Base-by-base conservation (phyloP, 2,113 vertebrate genomes). In the Shinisaurus crocodilurus region DNA sequence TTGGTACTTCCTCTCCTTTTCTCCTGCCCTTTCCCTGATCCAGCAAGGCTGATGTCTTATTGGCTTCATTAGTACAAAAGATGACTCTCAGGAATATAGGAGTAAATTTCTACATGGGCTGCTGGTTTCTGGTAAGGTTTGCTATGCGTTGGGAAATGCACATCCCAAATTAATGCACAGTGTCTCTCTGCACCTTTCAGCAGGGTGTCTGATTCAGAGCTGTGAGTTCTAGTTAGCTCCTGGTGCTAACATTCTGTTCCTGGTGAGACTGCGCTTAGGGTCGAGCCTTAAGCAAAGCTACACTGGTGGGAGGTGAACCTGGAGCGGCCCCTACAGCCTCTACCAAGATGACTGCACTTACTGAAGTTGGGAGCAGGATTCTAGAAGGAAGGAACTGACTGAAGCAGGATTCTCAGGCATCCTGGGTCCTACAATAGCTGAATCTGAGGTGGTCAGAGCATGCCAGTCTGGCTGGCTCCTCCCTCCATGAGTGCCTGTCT, bases 71-170 rank as follows among this genome's bases (percentile, higher is more conserved):
- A 86, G 50, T 57, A 60, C 70, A 37, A 86, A 86, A 86, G 85
- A 86, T 86, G 45, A 5, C 34, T 86, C 70, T 57, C 70, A 40
- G 48, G 85, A 40, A 50, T 57, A 37, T 86, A 86, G 70, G 85
- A 57, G 20, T 29, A 40, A 60, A 57, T 57, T 86, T 75, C 48
- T 75, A 86, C 85, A 7, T 37, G 85, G 85, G 48, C 85, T 75
- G 25, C 34, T 75, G 50, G n/a, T 40, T 86, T 86, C 85, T 86
- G 85, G 85, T 75, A 86, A 86, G 69, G 70, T n/a, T 74, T 86
- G 70, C 15, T 74, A 23, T 57, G 48, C 10, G 34, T 37, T 86
- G 48, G 48, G 23, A 86, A 86, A 74, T n/a, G 10, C n/a, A 57
- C 12, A 16, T 74, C 34, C 6, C 48, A 25, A 6, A 50, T 86